Evolutionary conservation across 2,797 vertebrate species (phyloP).

Genomic region (Okamejei kenojei): DNA sequence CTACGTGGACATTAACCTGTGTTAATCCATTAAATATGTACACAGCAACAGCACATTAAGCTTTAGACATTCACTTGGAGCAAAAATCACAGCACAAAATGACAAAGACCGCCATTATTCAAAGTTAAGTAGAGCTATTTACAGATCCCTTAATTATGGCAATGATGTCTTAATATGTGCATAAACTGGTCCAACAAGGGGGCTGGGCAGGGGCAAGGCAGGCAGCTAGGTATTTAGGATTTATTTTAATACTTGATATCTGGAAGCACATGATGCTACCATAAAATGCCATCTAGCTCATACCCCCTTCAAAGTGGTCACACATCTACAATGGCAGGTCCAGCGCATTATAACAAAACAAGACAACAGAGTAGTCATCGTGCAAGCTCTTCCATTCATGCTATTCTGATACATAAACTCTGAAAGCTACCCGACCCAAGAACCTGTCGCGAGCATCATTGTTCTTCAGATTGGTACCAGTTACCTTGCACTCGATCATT

Average conservation of each 20-base stretch:
- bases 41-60: constrained; percentile 71
- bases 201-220: constrained; percentile 57
- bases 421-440: constrained; percentile 78
- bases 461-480: constrained; percentile 72
- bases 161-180: constrained; percentile 53
- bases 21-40: constrained; percentile 84
- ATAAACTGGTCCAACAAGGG: constrained; percentile 57
- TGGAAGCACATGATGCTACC: constrained; percentile 62
- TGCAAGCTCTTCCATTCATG: constrained; percentile 48
- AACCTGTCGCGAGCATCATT: constrained; percentile 81
- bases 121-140: constrained; percentile 63
- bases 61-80: constrained; percentile 62
- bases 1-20: constrained; percentile 71
- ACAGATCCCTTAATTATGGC: constrained; percentile 62
- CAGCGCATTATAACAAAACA: constrained; percentile 52
- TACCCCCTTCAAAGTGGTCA: constrained; percentile 57
- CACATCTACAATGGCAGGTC: constrained; percentile 60
- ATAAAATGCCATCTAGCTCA: constrained; percentile 52
- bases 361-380: constrained; percentile 56
- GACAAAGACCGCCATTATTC: constrained; percentile 61
- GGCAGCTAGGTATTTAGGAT: constrained; percentile 57
- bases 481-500: constrained; percentile 74
- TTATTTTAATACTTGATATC: constrained; percentile 50
- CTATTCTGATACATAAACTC: constrained; percentile 68
- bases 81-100: constrained; percentile 70